Evolutionary conservation across 1,140 invertebrate genomes (phyloP), one percentile per base, ranked within the genome.

Genomic region (Drosophila biarmipes): DNA sequence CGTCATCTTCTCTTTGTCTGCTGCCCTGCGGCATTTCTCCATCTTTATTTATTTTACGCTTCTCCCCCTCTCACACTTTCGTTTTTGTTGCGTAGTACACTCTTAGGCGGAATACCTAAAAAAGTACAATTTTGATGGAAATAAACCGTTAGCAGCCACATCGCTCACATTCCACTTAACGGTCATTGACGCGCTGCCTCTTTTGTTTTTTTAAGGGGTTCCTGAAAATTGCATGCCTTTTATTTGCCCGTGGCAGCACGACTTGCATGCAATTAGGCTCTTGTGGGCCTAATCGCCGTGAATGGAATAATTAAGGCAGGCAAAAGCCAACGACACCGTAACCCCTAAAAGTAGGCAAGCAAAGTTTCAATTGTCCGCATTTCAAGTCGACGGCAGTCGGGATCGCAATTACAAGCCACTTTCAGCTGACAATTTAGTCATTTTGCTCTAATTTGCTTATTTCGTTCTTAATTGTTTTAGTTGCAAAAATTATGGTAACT

Each of bases 101-200:
- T 51, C 52, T 67, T 55, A 45, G 56, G 56, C 53, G n/a, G 38
- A 34, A 46, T 55, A 35, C 19, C 11, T n/a, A 31, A 68, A 34
- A 14, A 8, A 17, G 11, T n/a, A 45, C 7, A 17, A 34, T 11
- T 31, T 12, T 15, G n/a, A 42, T 38, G 24, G 57, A 6, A 62
- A 21, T 17, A 34, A 34, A 67, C 29, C 8, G 63, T 29, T 64
- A 19, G 68, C 43, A 19, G 68, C 43, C 34, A 37, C 38, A 43
- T 46, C 55, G 43, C 40, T 45, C 49, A 49, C 38, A 84, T 63
- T 81, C 81, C 78, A 87, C 64, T 78, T 87, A 87, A 59, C 78
- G 82, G 81, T 87, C 81, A 87, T 86, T 86, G 81, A 86, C 81
- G 62, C 24, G 1, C 24, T 4, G 0, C 24, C 24, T 5, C 58